Evolutionary conservation across 2,888 invertebrate genomes (phyloP).

Genomic region (Adelognathus sp.): DNA sequence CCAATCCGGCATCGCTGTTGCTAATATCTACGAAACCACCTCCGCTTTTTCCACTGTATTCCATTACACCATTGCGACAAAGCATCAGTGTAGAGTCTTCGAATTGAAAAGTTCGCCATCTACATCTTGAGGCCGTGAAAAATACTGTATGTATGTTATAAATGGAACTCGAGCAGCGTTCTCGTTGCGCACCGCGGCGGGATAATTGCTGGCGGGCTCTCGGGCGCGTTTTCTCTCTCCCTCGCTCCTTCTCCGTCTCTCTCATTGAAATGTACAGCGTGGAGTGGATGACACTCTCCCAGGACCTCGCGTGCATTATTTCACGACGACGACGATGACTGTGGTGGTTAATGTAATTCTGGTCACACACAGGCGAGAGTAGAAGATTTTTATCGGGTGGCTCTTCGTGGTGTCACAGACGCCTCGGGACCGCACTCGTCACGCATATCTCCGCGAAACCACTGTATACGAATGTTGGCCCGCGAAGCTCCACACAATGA

Average conservation of each 20-base stretch:
- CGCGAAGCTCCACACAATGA: not conserved
- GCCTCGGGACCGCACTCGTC: slow-evolving; percentile 69
- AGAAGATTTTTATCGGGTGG: slow-evolving; percentile 73
- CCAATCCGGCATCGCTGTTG: not conserved
- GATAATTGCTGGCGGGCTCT: slow-evolving; percentile 44
- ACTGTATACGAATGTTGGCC: not conserved
- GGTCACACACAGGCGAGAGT: slow-evolving; percentile 72
- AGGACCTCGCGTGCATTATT: slow-evolving; percentile 73
- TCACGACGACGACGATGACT: slow-evolving; percentile 61
- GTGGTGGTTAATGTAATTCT: slow-evolving; percentile 75
- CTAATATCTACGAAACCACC: not conserved
- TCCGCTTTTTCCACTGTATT: not conserved
- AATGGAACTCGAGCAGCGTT: slow-evolving; percentile 1
- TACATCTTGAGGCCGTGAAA: not conserved
- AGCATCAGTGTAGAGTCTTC: slow-evolving; percentile 1
- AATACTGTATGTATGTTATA: too few relatives aligned
- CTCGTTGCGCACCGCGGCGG: slow-evolving; percentile 21
- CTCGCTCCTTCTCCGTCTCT: slow-evolving; percentile 17
- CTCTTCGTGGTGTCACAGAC: slow-evolving; percentile 67
- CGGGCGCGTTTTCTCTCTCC: not conserved
- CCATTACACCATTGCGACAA: not conserved
- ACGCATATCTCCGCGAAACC: slow-evolving; percentile 59
- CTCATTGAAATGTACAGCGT: slow-evolving; percentile 72
- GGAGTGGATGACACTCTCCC: slow-evolving; percentile 70
- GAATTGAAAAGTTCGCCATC: not conserved